phyloP scores from a whole-genome alignment of 2,888 invertebrate genomes.

The Tupiocoris notatus region DNA sequence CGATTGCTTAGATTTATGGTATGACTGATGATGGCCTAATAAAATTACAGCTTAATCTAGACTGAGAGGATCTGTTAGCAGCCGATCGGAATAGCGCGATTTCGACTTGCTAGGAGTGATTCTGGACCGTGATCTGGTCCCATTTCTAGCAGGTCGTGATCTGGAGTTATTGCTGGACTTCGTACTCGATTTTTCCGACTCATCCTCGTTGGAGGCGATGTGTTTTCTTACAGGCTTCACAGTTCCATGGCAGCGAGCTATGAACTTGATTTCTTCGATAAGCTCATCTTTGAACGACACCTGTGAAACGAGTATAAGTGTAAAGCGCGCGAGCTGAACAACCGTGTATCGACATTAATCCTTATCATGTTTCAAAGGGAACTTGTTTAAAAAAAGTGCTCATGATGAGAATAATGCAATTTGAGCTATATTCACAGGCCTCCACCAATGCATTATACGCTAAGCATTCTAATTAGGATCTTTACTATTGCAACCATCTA shows the following conservation, averaged over 20 bases:
- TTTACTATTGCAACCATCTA: no score
- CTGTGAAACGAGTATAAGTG: slow-evolving; percentile 57
- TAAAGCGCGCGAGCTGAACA: no score
- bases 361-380: no score
- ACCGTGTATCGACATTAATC: no score
- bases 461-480: no score
- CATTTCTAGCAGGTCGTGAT: background rate
- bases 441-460: no score
- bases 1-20: no score
- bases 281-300: slow-evolving; percentile 66
- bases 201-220: background rate
- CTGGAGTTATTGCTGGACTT: background rate
- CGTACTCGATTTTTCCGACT: slow-evolving; percentile 6
- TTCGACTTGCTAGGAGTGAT: background rate
- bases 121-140: background rate
- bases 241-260: slow-evolving; percentile 68
- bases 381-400: no score
- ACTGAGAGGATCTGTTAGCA: slow-evolving; percentile 12
- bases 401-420: no score
- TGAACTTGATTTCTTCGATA: slow-evolving; percentile 69
- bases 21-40: no score
- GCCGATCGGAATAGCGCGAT: background rate
- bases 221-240: slow-evolving; percentile 61
- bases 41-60: no score
- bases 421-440: no score